A percentile compares a stretch with the other conserved stretches of the same genome.
Conservation (phyloP, 1,140 invertebrate species). For the Cherax destructor region DNA sequence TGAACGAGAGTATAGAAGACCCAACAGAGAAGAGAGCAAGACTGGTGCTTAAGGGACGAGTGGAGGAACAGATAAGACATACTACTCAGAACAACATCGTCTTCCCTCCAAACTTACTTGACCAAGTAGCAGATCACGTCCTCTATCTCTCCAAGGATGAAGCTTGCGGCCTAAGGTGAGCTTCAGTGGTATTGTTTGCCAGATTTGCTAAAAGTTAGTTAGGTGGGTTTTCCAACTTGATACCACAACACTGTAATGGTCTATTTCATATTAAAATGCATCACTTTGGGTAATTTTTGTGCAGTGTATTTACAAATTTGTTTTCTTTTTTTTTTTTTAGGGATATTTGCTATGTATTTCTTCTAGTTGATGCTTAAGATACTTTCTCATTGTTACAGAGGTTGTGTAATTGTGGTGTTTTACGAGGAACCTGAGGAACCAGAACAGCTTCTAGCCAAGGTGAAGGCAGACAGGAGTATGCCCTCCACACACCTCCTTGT, state of each 20-base stretch:
- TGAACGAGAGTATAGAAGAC: constrained; percentile 22
- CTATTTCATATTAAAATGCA: too few relatives aligned
- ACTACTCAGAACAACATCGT: constrained; percentile 45
- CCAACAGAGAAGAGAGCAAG: constrained; percentile 29
- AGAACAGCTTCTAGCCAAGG: constrained; percentile 29
- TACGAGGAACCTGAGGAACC: constrained; percentile 29
- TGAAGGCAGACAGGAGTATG: constrained; percentile 38
- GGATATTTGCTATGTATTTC: not conserved
- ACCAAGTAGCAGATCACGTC: constrained; percentile 58
- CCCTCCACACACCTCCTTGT: constrained; percentile 58
- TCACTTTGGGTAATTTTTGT: too few relatives aligned
- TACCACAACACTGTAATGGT: too few relatives aligned
- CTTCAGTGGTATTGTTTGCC: too few relatives aligned
- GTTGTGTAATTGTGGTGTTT: constrained; percentile 36
- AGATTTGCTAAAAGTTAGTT: too few relatives aligned
- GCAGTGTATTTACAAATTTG: too few relatives aligned
- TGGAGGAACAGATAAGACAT: constrained; percentile 44
- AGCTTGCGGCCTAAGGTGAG: constrained; percentile 59
- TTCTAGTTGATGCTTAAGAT: not conserved
- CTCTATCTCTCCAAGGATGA: constrained; percentile 43
- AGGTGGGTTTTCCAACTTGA: too few relatives aligned
- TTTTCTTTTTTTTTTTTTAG: not conserved
- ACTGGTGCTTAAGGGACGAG: constrained; percentile 38
- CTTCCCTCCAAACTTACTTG: constrained; percentile 33
- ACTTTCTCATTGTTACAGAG: constrained; percentile 30